Evolutionary conservation across 2,797 vertebrate species (phyloP).

Genomic region (Coreius guichenoti): DNA sequence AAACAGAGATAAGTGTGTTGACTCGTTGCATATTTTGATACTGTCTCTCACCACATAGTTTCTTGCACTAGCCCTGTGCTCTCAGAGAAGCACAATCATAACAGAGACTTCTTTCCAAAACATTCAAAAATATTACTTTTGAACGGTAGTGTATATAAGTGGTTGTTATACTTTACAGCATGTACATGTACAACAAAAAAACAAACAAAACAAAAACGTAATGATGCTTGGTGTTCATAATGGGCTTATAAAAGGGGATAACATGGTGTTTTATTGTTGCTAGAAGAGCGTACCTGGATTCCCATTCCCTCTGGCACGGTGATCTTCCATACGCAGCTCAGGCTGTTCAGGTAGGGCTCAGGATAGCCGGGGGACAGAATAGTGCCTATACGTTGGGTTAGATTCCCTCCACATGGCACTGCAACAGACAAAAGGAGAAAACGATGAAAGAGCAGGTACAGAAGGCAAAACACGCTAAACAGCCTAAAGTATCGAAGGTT

Average conservation of each 20-base stretch:
- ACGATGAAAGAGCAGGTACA: conserved; percentile 60
- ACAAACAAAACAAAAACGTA: background rate
- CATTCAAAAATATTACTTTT: background rate
- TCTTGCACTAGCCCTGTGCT: background rate
- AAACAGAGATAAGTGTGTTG: conserved; percentile 2
- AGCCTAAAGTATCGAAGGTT: background rate
- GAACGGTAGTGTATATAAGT: background rate
- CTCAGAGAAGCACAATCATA: background rate
- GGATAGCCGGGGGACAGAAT: conserved; percentile 97
- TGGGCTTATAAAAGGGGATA: background rate
- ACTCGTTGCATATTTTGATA: conserved; percentile 16
- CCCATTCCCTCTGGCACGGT: conserved; percentile 95
- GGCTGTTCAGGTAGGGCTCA: conserved; percentile 96
- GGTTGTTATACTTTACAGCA: background rate
- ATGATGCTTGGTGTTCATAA: background rate
- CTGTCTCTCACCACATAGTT: background rate
- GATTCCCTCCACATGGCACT: conserved; percentile 97
- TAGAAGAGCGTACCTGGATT: conserved; percentile 86
- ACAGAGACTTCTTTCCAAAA: background rate
- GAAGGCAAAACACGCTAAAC: background rate
- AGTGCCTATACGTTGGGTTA: conserved; percentile 93
- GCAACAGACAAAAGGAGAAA: conserved; percentile 55
- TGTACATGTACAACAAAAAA: background rate
- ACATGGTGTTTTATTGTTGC: background rate
- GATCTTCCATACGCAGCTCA: conserved; percentile 99